Base-by-base conservation (phyloP, 2,797 vertebrate genomes). In the Cichlasoma orientale region DNA sequence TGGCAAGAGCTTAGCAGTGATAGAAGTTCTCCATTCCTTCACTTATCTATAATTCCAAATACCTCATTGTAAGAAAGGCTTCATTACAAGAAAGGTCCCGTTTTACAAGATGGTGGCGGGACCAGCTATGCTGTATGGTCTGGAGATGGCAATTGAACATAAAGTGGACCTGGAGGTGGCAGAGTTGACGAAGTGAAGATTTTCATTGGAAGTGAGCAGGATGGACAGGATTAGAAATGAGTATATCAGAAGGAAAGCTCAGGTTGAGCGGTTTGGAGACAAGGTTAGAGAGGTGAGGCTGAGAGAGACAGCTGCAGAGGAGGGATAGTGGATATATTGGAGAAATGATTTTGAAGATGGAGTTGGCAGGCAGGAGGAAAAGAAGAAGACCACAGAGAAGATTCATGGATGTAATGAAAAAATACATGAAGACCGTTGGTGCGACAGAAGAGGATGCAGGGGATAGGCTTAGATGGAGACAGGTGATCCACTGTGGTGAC, bases 151-250 rank as follows among this genome's bases (percentile, higher is more conserved):
- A 38, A 77, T 73, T 78, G 73, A 54, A 82, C 59, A 59, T 16
- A 47, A 68, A 56, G 66, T 73, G 8, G 25, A 55, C 31, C 18
- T 82, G 47, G 7, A 68, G 69, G 47, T 36, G 56, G 70, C 33
- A 47, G 27, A 70, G 41, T 57, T 56, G 68, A 74, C 50, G 72
- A 69, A 36, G 25, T 29, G 29, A 56, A 74, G 72, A 79, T 74
- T 79, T 74, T 74, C 21, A 36, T 27, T 74, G 72, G 41, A 31
- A 53, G 18, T 31, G 54, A 74, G 54, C 61, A 82, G 80, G 56
- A 69, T 23, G 8, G 80, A 74, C 80, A 74, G 71, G 21, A 69
- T 61, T 0, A 14, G 61, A 72, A 78, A 78, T 73, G 56, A 77
- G 78, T 58, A 57, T 19, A 58, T 74, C 58, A 41, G 27, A 27